Conservation (phyloP, 2,113 vertebrate genomes). For the Chrysochloris asiatica region DNA sequence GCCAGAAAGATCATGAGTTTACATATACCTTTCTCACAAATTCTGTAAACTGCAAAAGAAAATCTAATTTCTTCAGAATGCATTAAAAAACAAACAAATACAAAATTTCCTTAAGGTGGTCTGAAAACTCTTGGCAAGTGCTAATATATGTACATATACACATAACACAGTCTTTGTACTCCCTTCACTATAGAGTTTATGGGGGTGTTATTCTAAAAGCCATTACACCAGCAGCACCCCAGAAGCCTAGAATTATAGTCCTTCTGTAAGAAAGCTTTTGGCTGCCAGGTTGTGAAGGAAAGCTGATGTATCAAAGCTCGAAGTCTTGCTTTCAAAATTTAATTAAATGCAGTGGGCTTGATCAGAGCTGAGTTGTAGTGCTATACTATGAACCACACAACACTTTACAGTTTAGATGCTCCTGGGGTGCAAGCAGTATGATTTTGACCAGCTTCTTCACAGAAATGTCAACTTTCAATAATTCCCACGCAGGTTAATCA, state of each 20-base stretch:
- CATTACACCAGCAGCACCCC: constrained; percentile 6
- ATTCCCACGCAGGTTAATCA: background rate
- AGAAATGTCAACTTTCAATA: background rate
- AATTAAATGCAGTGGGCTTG: background rate
- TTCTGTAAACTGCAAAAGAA: constrained; percentile 29
- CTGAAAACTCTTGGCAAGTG: constrained; percentile 12
- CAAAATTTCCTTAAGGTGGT: constrained; percentile 21
- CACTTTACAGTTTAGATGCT: background rate
- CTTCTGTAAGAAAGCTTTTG: constrained; percentile 32
- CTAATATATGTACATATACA: background rate
- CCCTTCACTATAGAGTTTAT: background rate
- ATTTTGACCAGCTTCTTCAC: background rate
- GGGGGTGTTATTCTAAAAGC: background rate
- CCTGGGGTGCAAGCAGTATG: background rate
- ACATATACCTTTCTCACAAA: background rate
- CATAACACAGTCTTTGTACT: background rate
- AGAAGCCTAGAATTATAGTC: background rate
- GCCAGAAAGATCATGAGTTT: background rate
- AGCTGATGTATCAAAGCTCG: background rate
- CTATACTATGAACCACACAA: fast-evolving
- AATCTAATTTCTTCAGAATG: constrained; percentile 18
- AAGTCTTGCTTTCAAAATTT: constrained; percentile 25
- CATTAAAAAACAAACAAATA: constrained; percentile 49
- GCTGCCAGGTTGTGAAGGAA: constrained; percentile 14
- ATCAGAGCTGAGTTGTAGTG: background rate